Conservation (phyloP, 1,140 invertebrate species). For the Brachionus koreanus region DNA sequence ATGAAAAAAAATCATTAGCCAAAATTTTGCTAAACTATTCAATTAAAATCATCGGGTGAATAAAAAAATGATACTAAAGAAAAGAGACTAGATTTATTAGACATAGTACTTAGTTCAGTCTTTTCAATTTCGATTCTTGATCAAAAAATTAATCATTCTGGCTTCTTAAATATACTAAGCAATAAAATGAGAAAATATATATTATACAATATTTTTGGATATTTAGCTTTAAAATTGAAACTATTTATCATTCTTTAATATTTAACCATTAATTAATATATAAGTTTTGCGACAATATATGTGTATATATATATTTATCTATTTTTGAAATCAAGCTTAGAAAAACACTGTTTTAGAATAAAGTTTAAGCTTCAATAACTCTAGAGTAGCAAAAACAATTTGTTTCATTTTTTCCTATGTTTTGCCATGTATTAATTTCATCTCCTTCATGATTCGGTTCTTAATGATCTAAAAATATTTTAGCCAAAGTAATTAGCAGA, state of each 20-base stretch:
- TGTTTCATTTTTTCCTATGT: neutral
- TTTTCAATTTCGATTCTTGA: neutral
- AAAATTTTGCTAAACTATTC: constrained; percentile 22
- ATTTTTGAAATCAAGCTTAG: neutral
- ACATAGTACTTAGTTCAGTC: neutral
- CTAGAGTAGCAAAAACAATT: neutral
- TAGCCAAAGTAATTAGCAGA: neutral
- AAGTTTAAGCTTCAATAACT: constrained; percentile 32
- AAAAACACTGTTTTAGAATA: neutral
- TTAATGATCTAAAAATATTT: constrained; percentile 23
- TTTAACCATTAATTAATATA: neutral
- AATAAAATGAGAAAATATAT: neutral
- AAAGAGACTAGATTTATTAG: constrained; percentile 2
- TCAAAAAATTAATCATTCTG: constrained; percentile 1
- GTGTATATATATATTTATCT: neutral
- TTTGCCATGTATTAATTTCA: constrained; percentile 16
- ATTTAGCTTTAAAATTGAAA: constrained; percentile 8
- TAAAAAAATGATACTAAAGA: constrained; percentile 5
- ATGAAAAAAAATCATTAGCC: constrained; percentile 19
- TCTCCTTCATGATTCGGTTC: neutral
- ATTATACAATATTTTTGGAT: neutral
- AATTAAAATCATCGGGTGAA: constrained; percentile 1
- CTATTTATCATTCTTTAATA: constrained; percentile 31
- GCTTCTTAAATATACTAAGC: neutral
- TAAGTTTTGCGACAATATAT: constrained; percentile 6